These are phyloP conservation scores for Drosophila micromelanica DNA, from an alignment of 1,140 invertebrate genomes.

Conservation along the genomic window DNA sequence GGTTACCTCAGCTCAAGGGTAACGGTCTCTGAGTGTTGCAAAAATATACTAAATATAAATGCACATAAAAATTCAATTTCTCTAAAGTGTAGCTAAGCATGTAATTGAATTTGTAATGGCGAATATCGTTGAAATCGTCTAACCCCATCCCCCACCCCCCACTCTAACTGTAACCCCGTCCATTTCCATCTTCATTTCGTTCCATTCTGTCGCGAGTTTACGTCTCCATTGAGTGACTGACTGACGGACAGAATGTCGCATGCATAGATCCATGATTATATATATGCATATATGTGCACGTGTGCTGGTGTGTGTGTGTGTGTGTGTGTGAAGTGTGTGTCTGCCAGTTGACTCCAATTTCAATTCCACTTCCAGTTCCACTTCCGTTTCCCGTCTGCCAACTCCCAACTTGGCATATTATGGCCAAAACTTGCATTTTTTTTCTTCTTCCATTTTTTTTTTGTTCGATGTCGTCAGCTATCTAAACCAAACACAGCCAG, in stretches of 20 bases:
- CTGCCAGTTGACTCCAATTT: constrained; percentile 56
- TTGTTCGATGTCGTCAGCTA: constrained; percentile 13
- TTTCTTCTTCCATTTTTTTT: no score
- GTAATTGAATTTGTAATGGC: no score
- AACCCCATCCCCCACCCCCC: no score
- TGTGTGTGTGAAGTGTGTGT: constrained; percentile 38
- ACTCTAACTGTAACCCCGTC: no score
- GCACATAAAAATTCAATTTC: no score
- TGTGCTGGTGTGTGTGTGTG: constrained; percentile 42
- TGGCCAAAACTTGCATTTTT: constrained; percentile 11
- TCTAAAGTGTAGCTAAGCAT: no score
- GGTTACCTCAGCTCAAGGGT: no score
- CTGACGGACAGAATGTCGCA: constrained; percentile 31
- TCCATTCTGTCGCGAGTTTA: constrained; percentile 63
- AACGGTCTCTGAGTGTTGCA: no score
- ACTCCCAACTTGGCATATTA: constrained; percentile 11
- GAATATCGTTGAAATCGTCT: no score
- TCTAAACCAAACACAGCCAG: constrained; percentile 39
- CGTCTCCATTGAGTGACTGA: constrained; percentile 52
- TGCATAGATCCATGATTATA: constrained; percentile 41
- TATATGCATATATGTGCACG: not conserved
- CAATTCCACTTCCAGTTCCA: constrained; percentile 33
- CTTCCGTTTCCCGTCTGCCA: not conserved
- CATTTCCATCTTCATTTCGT: constrained; percentile 29
- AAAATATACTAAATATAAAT: no score